These are phyloP conservation scores for Apotomis betuletana DNA, from an alignment of 2,888 invertebrate genomes.

Conservation along the genomic window DNA sequence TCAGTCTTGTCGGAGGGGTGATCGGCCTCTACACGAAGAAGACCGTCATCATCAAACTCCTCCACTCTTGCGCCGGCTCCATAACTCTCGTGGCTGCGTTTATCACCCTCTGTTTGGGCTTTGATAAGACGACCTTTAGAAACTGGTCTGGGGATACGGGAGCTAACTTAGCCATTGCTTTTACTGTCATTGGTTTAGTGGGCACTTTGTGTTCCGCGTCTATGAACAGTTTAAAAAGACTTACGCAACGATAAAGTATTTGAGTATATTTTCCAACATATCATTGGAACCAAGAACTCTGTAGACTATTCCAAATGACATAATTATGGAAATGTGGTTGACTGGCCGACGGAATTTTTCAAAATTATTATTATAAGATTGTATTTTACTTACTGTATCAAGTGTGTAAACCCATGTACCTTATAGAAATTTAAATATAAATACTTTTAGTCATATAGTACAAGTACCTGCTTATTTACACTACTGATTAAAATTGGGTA, in stretches of 20 bases:
- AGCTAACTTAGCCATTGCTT: conserved; percentile 54
- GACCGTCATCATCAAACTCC: conserved; percentile 46
- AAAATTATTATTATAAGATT: too few species aligned
- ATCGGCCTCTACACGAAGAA: conserved; percentile 50
- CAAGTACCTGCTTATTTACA: too few species aligned
- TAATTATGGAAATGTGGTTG: too few species aligned
- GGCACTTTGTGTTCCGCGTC: conserved; percentile 53
- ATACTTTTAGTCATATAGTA: too few species aligned
- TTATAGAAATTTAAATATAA: too few species aligned
- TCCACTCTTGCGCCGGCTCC: conserved; percentile 54
- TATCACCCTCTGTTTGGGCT: conserved; percentile 54
- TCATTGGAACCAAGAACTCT: too few species aligned
- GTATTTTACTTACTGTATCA: too few species aligned
- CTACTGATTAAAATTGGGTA: too few species aligned
- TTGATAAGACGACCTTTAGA: conserved; percentile 48
- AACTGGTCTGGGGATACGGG: conserved; percentile 42
- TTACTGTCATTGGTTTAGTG: conserved; percentile 55
- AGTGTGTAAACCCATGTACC: too few species aligned
- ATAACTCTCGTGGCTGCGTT: conserved; percentile 59
- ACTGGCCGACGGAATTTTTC: too few species aligned
- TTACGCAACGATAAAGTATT: conserved; percentile 12
- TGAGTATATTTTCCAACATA: background rate
- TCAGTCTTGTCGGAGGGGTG: conserved; percentile 61
- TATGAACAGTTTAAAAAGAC: conserved; percentile 46
- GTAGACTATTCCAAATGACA: too few species aligned